These are phyloP conservation scores for Leucoraja erinaceus DNA, from an alignment of 2,113 vertebrate genomes.

Conservation along the genomic window DNA sequence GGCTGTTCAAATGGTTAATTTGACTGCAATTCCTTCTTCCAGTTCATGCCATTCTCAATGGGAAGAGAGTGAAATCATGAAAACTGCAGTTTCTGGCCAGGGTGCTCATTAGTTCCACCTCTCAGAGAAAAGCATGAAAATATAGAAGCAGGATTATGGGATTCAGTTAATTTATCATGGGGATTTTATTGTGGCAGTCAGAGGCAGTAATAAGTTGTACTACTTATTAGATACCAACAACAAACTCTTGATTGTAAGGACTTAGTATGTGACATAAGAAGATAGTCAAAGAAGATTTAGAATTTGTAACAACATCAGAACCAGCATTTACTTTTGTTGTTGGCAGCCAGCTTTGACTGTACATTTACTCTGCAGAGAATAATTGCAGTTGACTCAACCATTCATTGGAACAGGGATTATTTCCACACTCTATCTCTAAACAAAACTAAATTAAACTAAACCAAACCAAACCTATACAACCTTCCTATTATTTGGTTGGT, in stretches of 20 bases:
- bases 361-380: not conserved
- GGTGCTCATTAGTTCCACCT: not conserved
- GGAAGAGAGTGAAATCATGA: not conserved
- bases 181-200: not conserved
- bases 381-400: not conserved
- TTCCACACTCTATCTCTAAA: too few relatives aligned
- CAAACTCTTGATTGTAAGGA: not conserved
- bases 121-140: not conserved
- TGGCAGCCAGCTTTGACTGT: not conserved
- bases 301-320: not conserved
- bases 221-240: not conserved
- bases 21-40: not conserved
- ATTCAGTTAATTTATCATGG: not conserved
- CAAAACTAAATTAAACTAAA: too few relatives aligned
- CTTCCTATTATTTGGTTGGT: not conserved
- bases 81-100: not conserved
- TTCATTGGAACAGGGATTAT: not conserved
- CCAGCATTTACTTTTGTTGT: not conserved
- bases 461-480: not conserved
- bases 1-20: not conserved
- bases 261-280: not conserved
- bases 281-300: not conserved
- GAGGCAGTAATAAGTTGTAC: too few relatives aligned
- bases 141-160: not conserved
- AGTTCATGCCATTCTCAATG: not conserved